Percentiles rank a stretch among this genome's conserved stretches.
Conservation (phyloP, 2,888 invertebrate genomes). For the Diadegma fenestrale region DNA sequence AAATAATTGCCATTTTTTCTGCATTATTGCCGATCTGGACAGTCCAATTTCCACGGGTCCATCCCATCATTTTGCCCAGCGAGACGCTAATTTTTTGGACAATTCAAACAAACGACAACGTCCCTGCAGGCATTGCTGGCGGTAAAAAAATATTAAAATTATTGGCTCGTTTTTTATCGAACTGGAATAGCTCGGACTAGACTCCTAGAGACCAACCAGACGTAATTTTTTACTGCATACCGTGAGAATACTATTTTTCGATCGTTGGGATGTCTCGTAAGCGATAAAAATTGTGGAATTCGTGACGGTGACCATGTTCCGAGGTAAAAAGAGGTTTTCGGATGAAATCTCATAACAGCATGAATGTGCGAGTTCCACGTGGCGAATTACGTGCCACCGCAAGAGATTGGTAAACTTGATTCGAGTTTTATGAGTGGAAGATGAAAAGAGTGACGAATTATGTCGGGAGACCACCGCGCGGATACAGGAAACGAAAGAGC, state of each 20-base stretch:
- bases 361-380: conserved; percentile 31
- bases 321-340: background rate
- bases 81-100: no score
- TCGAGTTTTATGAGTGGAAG: background rate
- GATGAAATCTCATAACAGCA: conserved; percentile 5
- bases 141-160: no score
- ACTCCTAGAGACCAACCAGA: background rate
- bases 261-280: background rate
- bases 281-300: conserved; percentile 1
- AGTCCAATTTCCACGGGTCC: no score
- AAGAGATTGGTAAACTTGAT: conserved; percentile 7
- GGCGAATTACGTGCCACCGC: conserved; percentile 13
- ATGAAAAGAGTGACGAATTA: conserved; percentile 17
- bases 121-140: no score
- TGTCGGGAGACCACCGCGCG: conserved; percentile 55
- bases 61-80: no score
- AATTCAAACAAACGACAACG: no score
- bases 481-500: conserved; percentile 50
- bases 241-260: background rate
- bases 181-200: background rate
- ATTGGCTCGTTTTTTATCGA: background rate
- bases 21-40: background rate
- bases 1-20: no score
- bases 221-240: background rate
- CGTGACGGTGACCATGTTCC: background rate